Evolutionary conservation across 2,797 vertebrate genomes (phyloP).

Genomic region (Tympanoctomys barrerae): DNA sequence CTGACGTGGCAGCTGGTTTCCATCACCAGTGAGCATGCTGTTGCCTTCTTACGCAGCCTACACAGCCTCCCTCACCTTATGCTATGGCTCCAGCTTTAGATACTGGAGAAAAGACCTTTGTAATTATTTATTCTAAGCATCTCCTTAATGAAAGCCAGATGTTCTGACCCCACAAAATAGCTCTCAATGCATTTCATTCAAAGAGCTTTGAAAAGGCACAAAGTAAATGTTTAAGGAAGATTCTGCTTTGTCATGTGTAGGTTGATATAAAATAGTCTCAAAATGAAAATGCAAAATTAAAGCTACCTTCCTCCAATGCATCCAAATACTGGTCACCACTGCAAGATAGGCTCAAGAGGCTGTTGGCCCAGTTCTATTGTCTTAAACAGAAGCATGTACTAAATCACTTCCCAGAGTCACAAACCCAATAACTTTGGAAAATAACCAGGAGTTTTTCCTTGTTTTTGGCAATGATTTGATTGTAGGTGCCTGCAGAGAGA

Average conservation of each 20-base stretch:
- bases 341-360: not conserved
- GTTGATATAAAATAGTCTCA: not conserved
- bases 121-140: slow-evolving; percentile 15
- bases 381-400: slow-evolving; percentile 44
- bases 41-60: not conserved
- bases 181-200: not conserved
- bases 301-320: slow-evolving; percentile 29
- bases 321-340: not conserved
- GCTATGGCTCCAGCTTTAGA: not conserved
- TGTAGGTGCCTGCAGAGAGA: slow-evolving; percentile 73
- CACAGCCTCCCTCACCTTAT: not conserved
- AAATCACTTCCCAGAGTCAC: slow-evolving; percentile 48
- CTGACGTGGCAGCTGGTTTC: not conserved
- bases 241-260: not conserved
- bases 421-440: slow-evolving; percentile 59
- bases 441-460: slow-evolving; percentile 65
- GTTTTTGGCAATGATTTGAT: slow-evolving; percentile 70
- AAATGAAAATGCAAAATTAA: slow-evolving; percentile 12
- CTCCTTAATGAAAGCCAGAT: not conserved
- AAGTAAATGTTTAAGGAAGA: not conserved
- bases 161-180: not conserved
- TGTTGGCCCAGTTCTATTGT: slow-evolving; percentile 55
- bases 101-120: not conserved
- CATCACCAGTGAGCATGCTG: not conserved
- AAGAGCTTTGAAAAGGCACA: not conserved